phyloP scores from a whole-genome alignment of 2,888 invertebrate genomes.

The Lycia hirtaria region DNA sequence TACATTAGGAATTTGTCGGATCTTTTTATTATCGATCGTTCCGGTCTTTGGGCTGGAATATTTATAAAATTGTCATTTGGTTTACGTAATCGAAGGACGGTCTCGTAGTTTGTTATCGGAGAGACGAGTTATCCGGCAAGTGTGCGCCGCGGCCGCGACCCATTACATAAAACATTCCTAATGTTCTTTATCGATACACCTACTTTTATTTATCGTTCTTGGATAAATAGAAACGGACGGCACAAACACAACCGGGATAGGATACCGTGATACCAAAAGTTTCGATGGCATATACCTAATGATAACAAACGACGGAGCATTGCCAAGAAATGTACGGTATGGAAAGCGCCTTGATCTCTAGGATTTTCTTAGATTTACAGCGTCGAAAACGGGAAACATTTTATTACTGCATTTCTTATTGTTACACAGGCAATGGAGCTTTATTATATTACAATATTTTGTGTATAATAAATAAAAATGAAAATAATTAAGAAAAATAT shows the following conservation, averaged over 20 bases:
- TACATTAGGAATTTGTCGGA: conserved; percentile 66
- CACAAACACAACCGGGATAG: conserved; percentile 26
- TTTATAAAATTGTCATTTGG: conserved; percentile 67
- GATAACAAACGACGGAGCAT: conserved; percentile 39
- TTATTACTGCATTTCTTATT: conserved; percentile 9
- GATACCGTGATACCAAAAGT: conserved; percentile 28
- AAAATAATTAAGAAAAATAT: neutral
- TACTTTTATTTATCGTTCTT: conserved; percentile 40
- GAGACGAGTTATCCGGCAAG: conserved; percentile 58
- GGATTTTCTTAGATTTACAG: conserved; percentile 15
- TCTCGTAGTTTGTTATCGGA: conserved; percentile 63
- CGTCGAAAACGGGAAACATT: conserved; percentile 11
- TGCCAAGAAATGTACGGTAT: conserved; percentile 39
- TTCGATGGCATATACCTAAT: conserved; percentile 34
- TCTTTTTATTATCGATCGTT: conserved; percentile 69
- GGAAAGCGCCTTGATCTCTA: conserved; percentile 16
- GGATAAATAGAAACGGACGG: conserved; percentile 36
- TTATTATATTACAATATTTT: neutral
- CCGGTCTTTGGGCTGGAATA: conserved; percentile 56
- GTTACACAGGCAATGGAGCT: neutral
- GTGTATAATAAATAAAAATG: neutral
- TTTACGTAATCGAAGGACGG: conserved; percentile 77
- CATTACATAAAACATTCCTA: conserved; percentile 62
- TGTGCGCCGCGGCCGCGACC: conserved; percentile 48
- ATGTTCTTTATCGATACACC: conserved; percentile 41